Conservation (phyloP, 2,797 vertebrate genomes). For the Okamejei kenojei region DNA sequence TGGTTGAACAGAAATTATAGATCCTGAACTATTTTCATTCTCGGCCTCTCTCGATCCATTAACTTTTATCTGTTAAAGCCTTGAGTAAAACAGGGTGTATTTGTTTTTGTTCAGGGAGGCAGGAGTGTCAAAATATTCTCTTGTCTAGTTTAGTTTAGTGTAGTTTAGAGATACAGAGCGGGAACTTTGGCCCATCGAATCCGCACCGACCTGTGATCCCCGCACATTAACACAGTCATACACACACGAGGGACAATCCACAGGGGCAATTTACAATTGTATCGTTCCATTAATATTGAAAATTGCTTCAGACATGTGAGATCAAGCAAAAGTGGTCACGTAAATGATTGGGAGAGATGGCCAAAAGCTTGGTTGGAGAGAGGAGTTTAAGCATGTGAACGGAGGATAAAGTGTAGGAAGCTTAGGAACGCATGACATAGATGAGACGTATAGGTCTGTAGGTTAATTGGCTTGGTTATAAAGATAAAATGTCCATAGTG, state of each 20-base stretch:
- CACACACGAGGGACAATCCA: background rate
- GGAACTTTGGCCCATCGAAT: no score
- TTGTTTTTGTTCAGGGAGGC: no score
- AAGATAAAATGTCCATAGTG: no score
- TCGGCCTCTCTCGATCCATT: background rate
- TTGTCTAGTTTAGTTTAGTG: background rate
- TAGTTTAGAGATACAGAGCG: no score
- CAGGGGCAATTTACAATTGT: background rate
- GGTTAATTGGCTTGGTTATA: no score
- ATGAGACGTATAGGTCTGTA: no score
- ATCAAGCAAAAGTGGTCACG: background rate
- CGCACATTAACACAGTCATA: no score
- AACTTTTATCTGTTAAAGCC: background rate
- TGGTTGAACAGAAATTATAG: background rate
- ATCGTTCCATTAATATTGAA: background rate
- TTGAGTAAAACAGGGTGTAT: background rate
- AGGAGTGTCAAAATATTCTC: background rate
- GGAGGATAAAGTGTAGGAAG: background rate
- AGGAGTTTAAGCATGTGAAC: background rate
- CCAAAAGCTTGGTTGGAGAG: background rate
- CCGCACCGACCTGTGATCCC: no score
- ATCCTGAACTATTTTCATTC: conserved; percentile 1
- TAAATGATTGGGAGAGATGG: background rate
- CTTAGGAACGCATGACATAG: background rate
- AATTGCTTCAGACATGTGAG: background rate